phyloP scores from a whole-genome alignment of 2,888 invertebrate genomes.

The Sphinx pinastri region DNA sequence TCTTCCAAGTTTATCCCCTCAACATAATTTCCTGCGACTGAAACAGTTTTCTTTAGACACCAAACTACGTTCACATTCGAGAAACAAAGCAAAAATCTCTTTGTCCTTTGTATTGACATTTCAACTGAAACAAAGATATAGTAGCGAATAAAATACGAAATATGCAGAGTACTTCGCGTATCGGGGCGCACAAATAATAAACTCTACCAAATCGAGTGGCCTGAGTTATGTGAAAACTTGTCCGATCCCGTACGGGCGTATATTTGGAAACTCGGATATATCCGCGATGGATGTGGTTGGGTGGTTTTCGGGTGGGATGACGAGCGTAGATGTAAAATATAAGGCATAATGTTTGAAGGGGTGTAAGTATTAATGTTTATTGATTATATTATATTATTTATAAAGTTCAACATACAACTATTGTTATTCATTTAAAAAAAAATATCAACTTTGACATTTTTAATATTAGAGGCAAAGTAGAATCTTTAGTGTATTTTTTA shows the following conservation, averaged over 20 bases:
- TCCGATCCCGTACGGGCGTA: constrained; percentile 60
- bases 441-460: no score
- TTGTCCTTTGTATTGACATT: constrained; percentile 44
- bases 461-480: no score
- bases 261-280: constrained; percentile 51
- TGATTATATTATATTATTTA: no score
- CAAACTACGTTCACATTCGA: constrained; percentile 2
- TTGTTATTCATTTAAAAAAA: no score
- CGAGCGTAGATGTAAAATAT: constrained; percentile 1
- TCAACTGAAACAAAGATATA: constrained; percentile 58
- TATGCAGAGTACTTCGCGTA: constrained; percentile 53
- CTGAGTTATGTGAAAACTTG: constrained; percentile 81
- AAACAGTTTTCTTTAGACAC: constrained; percentile 27
- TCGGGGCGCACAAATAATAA: constrained; percentile 73
- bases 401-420: no score
- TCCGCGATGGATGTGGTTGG: constrained; percentile 46
- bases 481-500: no score
- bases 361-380: no score
- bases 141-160: constrained; percentile 63
- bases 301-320: background rate
- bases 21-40: background rate
- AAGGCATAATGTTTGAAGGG: background rate
- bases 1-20: background rate
- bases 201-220: constrained; percentile 80
- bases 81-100: constrained; percentile 39